phyloP scores from a whole-genome alignment of 2,888 invertebrate species.

The Sphaeridia pumilis region DNA sequence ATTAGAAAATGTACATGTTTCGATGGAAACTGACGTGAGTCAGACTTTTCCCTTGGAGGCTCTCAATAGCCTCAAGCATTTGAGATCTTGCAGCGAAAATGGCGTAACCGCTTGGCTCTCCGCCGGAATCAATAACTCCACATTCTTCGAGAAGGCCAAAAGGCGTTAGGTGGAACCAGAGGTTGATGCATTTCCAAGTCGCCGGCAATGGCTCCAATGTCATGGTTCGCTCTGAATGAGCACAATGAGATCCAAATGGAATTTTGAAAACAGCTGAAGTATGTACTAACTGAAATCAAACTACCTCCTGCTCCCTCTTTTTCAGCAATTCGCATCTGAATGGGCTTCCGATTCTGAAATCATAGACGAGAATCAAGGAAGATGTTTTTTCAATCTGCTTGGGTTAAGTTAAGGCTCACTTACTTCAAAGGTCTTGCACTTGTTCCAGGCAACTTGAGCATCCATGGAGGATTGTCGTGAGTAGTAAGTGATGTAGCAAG shows the following conservation, averaged over 20 bases:
- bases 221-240: constrained; percentile 77
- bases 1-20: too few species aligned
- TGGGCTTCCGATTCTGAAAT: constrained; percentile 53
- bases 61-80: constrained; percentile 93
- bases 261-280: too few species aligned
- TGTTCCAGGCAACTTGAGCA: constrained; percentile 98
- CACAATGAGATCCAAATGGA: neutral
- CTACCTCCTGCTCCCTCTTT: constrained; percentile 97
- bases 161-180: constrained; percentile 78
- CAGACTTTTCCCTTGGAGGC: constrained; percentile 53
- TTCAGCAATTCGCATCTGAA: constrained; percentile 99
- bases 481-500: constrained; percentile 99
- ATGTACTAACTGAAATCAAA: too few species aligned
- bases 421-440: constrained; percentile 97
- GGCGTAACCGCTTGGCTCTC: constrained; percentile 94
- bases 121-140: constrained; percentile 88
- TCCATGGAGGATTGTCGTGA: constrained; percentile 94
- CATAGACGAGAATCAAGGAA: neutral
- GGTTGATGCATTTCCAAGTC: too few species aligned
- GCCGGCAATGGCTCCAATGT: constrained; percentile 97
- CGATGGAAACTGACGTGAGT: too few species aligned
- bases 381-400: neutral
- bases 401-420: constrained; percentile 45
- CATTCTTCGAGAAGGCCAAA: constrained; percentile 98
- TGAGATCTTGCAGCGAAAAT: constrained; percentile 95